Conservation (phyloP, 1,140 invertebrate genomes). For the Drosophila bifasciata region DNA sequence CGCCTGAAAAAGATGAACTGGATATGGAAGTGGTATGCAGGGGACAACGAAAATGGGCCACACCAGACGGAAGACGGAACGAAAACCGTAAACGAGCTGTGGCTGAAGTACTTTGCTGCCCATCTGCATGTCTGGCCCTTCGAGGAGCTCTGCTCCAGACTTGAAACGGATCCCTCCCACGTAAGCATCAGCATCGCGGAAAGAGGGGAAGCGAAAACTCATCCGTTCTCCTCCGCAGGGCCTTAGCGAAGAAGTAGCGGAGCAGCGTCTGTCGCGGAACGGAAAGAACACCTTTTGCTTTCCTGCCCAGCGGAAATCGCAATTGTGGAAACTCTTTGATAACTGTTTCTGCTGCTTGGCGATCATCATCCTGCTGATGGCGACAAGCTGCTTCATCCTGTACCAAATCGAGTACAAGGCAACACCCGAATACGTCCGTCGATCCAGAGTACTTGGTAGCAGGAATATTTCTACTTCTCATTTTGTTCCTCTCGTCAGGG, state of each 20-base stretch:
- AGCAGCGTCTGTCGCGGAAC: constrained; percentile 6
- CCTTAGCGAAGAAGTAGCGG: constrained; percentile 7
- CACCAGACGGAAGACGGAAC: no score
- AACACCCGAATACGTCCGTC: accelerated
- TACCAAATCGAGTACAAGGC: neutral
- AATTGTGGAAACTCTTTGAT: neutral
- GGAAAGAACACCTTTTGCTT: constrained; percentile 43
- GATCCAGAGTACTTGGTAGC: constrained; percentile 9
- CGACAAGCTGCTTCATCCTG: constrained; percentile 8
- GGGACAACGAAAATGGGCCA: neutral
- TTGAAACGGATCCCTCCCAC: constrained; percentile 12
- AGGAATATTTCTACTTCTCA: neutral
- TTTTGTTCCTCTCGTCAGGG: constrained; percentile 24
- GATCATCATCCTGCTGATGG: constrained; percentile 7
- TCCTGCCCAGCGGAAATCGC: neutral
- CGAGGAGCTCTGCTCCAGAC: constrained; percentile 5
- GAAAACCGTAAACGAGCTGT: constrained; percentile 31
- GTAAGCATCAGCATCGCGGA: constrained; percentile 12
- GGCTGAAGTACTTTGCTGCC: constrained; percentile 24
- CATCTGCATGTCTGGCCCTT: constrained; percentile 38
- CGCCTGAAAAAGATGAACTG: neutral
- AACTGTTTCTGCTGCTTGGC: constrained; percentile 37
- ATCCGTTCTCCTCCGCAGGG: constrained; percentile 25
- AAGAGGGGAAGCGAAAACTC: no score
- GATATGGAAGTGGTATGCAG: neutral